These are phyloP conservation scores for Hoplodrina ambigua DNA, from an alignment of 2,888 invertebrate genomes.

Conservation along the genomic window DNA sequence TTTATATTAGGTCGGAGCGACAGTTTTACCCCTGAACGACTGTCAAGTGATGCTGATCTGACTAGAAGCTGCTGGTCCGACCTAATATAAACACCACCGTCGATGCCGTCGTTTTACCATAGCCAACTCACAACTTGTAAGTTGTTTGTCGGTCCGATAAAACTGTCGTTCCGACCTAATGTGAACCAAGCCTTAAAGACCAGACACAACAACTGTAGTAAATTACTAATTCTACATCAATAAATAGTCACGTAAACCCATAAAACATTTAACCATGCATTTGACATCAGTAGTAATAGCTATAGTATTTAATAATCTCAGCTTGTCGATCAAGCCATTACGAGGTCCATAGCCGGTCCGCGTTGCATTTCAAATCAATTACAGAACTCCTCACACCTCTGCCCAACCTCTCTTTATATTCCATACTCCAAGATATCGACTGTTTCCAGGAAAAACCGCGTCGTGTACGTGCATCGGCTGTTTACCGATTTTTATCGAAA, in stretches of 20 bases:
- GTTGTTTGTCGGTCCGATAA: too few relatives aligned
- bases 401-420: conserved; percentile 67
- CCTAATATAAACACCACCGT: too few relatives aligned
- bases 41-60: too few relatives aligned
- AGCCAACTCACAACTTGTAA: too few relatives aligned
- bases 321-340: conserved; percentile 65
- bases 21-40: too few relatives aligned
- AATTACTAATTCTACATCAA: conserved; percentile 31
- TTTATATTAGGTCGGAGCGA: too few relatives aligned
- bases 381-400: conserved; percentile 59
- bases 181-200: background rate
- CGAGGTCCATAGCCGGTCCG: conserved; percentile 51
- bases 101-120: too few relatives aligned
- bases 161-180: too few relatives aligned
- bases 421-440: conserved; percentile 56
- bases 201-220: conserved; percentile 18
- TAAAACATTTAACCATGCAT: conserved; percentile 53
- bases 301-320: conserved; percentile 62
- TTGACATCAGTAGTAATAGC: conserved; percentile 41
- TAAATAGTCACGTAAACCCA: conserved; percentile 53
- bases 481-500: conserved; percentile 76
- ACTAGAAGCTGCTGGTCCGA: too few relatives aligned
- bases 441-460: conserved; percentile 63
- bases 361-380: conserved; percentile 69
- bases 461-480: conserved; percentile 72